Evolutionary conservation across 2,113 vertebrate species (phyloP).

Genomic region (Climacteris rufus): DNA sequence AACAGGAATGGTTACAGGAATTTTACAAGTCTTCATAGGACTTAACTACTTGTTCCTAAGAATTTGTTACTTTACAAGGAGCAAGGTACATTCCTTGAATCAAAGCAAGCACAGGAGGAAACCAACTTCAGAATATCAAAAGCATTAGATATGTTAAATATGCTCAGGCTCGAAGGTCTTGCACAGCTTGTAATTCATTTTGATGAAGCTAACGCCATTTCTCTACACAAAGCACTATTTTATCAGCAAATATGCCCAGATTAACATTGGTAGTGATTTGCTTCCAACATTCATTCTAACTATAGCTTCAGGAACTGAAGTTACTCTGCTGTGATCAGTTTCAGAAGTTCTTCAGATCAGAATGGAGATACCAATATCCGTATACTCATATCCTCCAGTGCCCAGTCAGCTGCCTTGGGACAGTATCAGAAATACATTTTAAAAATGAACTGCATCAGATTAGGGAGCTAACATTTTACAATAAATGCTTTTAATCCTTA

Average conservation of each 20-base stretch:
- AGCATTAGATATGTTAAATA: not conserved
- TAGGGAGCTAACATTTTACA: not conserved
- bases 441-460: not conserved
- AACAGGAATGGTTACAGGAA: not conserved
- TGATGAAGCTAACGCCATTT: not conserved
- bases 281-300: not conserved
- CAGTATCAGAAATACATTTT: not conserved
- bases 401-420: not conserved
- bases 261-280: not conserved
- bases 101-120: not conserved
- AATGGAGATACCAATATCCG: not conserved
- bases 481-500: not conserved
- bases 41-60: not conserved
- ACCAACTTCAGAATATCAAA: not conserved
- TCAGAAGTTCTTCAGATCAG: not conserved
- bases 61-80: not conserved
- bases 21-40: not conserved
- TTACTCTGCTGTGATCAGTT: not conserved
- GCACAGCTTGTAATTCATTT: not conserved
- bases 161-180: not conserved
- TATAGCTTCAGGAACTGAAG: not conserved
- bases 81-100: not conserved
- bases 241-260: not conserved
- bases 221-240: not conserved
- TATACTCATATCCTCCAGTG: not conserved